These are phyloP conservation scores for Tetramorium simillimum DNA, from an alignment of 1,140 invertebrate genomes.

Conservation along the genomic window DNA sequence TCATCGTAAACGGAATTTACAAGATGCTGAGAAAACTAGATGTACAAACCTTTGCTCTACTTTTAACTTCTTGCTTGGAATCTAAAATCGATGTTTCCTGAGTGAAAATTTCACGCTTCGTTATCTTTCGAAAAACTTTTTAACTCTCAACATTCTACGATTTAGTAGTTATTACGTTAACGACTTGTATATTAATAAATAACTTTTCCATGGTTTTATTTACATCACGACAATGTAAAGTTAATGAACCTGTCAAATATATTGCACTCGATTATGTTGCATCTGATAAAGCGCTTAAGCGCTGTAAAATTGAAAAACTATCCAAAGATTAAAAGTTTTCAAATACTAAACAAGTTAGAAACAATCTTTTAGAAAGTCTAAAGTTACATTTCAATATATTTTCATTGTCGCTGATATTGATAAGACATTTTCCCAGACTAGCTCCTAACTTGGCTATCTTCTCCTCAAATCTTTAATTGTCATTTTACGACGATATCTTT, in stretches of 20 bases:
- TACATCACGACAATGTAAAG: not conserved
- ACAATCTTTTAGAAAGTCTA: not conserved
- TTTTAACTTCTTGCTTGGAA: not conserved
- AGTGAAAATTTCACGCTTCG: not conserved
- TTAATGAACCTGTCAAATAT: not conserved
- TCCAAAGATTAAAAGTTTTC: conserved; percentile 22
- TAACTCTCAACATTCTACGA: not conserved
- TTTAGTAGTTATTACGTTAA: not conserved
- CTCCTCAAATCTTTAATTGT: not conserved
- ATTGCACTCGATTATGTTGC: not conserved
- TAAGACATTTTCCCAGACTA: not conserved
- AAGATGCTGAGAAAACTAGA: not conserved
- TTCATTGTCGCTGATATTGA: conserved; percentile 1
- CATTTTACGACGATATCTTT: not conserved
- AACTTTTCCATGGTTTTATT: not conserved
- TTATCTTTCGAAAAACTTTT: not conserved
- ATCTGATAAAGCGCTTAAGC: not conserved
- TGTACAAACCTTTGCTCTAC: not conserved
- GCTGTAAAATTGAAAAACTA: not conserved
- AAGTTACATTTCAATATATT: not conserved
- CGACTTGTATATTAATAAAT: not conserved
- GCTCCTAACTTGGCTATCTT: not conserved
- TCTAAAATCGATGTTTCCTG: not conserved
- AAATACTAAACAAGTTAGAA: not conserved
- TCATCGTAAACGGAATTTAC: conserved; percentile 3